Percentiles rank a stretch among this genome's conserved stretches.
Evolutionary conservation across 1,140 invertebrate genomes (phyloP).

Genomic region (Sminthurides bifidus): DNA sequence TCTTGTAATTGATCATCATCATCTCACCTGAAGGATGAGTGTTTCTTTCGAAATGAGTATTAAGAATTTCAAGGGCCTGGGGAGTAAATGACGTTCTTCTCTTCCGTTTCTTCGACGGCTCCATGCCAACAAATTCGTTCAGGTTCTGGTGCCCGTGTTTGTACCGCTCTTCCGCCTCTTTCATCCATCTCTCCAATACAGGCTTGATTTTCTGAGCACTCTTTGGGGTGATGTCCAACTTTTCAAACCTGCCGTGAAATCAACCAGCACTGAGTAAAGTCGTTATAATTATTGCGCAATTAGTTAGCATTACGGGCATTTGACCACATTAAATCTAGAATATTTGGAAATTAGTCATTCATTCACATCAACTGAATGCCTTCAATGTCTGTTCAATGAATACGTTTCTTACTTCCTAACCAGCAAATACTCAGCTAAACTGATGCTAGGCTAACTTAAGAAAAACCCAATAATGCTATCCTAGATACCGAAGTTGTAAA

Average conservation of each 20-base stretch:
- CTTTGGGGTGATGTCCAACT: conserved; percentile 97
- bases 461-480: too few relatives aligned
- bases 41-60: conserved; percentile 90
- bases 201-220: conserved; percentile 98
- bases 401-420: too few relatives aligned
- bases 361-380: too few relatives aligned
- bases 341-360: too few relatives aligned
- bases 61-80: conserved; percentile 83
- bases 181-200: conserved; percentile 95
- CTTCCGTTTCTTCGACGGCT: conserved; percentile 92
- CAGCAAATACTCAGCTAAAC: too few relatives aligned
- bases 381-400: too few relatives aligned
- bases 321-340: too few relatives aligned
- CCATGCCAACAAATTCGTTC: conserved; percentile 89
- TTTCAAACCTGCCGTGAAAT: conserved; percentile 99
- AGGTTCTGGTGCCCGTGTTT: conserved; percentile 82
- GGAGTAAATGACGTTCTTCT: conserved; percentile 91
- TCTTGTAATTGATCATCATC: neutral
- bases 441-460: too few relatives aligned
- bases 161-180: conserved; percentile 90
- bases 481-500: too few relatives aligned
- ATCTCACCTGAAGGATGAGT: conserved; percentile 89
- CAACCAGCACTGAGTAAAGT: too few relatives aligned
- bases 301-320: too few relatives aligned
- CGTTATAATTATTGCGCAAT: too few relatives aligned